These are phyloP conservation scores for Loxodonta africana DNA, from an alignment of 2,113 vertebrate genomes.

Conservation along the genomic window DNA sequence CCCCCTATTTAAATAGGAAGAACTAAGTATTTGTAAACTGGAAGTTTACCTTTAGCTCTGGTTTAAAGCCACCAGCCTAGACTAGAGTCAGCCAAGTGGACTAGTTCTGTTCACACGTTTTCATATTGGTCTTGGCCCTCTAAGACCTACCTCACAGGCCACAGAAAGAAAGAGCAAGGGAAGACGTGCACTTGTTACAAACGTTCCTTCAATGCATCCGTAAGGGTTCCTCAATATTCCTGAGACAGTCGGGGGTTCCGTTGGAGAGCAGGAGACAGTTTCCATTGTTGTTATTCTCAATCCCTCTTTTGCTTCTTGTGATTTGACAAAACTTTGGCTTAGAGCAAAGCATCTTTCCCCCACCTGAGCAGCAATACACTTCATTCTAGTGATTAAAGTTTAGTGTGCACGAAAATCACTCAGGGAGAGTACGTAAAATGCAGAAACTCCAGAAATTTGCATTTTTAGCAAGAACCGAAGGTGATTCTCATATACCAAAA, in stretches of 20 bases:
- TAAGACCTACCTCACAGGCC: neutral
- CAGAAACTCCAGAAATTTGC: constrained; percentile 17
- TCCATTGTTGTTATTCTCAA: neutral
- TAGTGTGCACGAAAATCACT: neutral
- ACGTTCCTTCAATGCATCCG: neutral
- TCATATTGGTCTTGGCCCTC: constrained; percentile 11
- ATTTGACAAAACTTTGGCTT: constrained; percentile 10
- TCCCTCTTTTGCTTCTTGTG: constrained; percentile 47
- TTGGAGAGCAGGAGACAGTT: constrained; percentile 34
- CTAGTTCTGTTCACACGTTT: constrained; percentile 1
- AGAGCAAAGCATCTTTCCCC: neutral
- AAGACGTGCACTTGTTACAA: neutral
- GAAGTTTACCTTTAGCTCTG: neutral
- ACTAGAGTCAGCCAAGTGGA: neutral
- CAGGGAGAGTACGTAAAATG: neutral
- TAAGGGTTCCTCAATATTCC: neutral
- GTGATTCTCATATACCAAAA: neutral
- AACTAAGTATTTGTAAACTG: neutral
- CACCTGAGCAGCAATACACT: neutral
- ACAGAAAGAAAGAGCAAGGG: neutral
- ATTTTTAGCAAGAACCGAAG: neutral
- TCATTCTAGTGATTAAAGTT: constrained; percentile 41
- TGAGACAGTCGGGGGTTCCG: neutral
- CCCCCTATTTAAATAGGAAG: neutral
- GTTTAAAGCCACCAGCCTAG: neutral